These are phyloP conservation scores for Darevskia nairensis DNA, from an alignment of 2,797 vertebrate genomes.

Conservation along the genomic window DNA sequence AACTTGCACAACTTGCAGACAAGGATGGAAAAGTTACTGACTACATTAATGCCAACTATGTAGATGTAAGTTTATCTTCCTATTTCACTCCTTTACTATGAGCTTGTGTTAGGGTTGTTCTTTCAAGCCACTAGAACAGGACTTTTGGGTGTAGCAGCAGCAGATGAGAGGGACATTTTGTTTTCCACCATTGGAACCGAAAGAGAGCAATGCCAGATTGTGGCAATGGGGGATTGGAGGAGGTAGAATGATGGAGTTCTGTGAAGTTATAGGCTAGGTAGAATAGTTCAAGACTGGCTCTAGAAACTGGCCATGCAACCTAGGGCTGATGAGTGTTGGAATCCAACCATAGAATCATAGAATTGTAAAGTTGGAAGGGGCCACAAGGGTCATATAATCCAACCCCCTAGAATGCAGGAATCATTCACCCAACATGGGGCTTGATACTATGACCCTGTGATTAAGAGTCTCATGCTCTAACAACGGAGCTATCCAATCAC, in stretches of 20 bases:
- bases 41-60: constrained; percentile 97
- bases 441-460: too few relatives aligned
- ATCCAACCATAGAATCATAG: too few relatives aligned
- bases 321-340: too few relatives aligned
- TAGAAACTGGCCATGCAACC: too few relatives aligned
- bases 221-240: not conserved
- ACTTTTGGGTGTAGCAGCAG: not conserved
- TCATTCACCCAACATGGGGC: too few relatives aligned
- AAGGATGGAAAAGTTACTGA: constrained; percentile 88
- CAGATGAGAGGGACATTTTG: not conserved
- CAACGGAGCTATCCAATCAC: too few relatives aligned
- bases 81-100: constrained; percentile 4
- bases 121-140: not conserved
- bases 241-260: not conserved
- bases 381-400: too few relatives aligned
- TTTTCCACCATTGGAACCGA: not conserved
- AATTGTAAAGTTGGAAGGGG: too few relatives aligned
- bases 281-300: not conserved
- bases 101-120: not conserved
- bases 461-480: too few relatives aligned
- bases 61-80: constrained; percentile 88
- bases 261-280: not conserved
- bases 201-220: not conserved
- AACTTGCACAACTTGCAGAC: constrained; percentile 84
- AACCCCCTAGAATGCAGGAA: too few relatives aligned